Evolutionary conservation across 53 echinoderm and acorn worm species (phyloP).

Genomic region (Patiria pectinifera): DNA sequence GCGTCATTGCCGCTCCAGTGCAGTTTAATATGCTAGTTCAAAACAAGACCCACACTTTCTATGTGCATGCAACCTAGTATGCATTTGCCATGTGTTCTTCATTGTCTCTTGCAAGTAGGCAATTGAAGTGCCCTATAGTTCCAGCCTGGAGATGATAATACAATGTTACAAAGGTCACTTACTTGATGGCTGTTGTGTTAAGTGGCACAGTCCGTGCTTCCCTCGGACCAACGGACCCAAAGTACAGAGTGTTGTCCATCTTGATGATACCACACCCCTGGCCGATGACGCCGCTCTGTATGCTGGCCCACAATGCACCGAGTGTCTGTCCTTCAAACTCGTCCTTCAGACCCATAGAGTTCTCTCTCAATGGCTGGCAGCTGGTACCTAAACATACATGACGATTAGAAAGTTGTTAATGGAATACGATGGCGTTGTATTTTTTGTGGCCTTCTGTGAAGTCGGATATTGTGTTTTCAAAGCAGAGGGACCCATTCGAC

Average conservation of each 20-base stretch:
- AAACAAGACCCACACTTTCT: too few species aligned
- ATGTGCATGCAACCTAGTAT: too few species aligned
- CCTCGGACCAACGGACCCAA: slow-evolving; percentile 88
- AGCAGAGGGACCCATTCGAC: too few species aligned
- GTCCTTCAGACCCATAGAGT: slow-evolving; percentile 72
- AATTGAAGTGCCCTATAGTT: too few species aligned
- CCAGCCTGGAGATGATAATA: too few species aligned
- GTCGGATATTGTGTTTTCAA: too few species aligned
- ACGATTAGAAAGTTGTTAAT: background rate
- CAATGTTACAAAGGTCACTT: slow-evolving; percentile 9
- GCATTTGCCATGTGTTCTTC: too few species aligned
- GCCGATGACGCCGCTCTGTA: slow-evolving; percentile 61
- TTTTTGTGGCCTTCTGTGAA: too few species aligned
- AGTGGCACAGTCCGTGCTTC: slow-evolving; percentile 82
- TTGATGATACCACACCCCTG: slow-evolving; percentile 86
- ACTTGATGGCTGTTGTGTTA: slow-evolving; percentile 95
- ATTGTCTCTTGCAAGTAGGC: too few species aligned
- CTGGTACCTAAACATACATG: slow-evolving; percentile 46
- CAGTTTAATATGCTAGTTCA: too few species aligned
- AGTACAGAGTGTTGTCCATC: slow-evolving; percentile 93
- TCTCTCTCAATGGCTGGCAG: slow-evolving; percentile 67
- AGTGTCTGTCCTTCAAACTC: slow-evolving; percentile 69
- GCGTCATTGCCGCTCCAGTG: too few species aligned
- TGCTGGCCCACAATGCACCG: slow-evolving; percentile 70
- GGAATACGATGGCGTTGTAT: too few species aligned